These are phyloP conservation scores for Siniperca scherzeri DNA, from an alignment of 2,797 vertebrate genomes.

Conservation along the genomic window DNA sequence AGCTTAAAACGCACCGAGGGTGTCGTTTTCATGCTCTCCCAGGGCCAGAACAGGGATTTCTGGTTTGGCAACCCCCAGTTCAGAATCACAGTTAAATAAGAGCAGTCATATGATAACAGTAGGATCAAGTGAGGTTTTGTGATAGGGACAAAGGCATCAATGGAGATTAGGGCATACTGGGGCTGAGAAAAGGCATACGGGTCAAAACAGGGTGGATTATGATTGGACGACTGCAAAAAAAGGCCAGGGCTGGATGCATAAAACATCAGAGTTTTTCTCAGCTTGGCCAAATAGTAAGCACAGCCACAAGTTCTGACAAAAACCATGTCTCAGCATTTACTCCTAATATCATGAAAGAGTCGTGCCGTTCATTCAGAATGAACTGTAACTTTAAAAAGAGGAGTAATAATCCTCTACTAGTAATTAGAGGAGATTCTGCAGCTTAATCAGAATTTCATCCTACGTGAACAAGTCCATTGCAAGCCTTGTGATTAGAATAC, in stretches of 20 bases:
- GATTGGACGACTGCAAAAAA: slow-evolving; percentile 55
- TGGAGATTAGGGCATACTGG: slow-evolving; percentile 46
- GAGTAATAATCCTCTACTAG: neutral
- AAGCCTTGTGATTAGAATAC: slow-evolving; percentile 23
- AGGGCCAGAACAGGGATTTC: slow-evolving; percentile 66
- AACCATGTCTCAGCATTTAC: slow-evolving; percentile 7
- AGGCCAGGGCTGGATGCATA: slow-evolving; percentile 52
- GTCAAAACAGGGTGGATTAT: slow-evolving; percentile 25
- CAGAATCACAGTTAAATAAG: slow-evolving; percentile 69
- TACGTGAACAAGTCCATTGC: neutral
- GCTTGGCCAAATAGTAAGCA: slow-evolving; percentile 19
- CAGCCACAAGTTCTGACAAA: neutral
- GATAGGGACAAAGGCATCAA: slow-evolving; percentile 71
- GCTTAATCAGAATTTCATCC: slow-evolving; percentile 19
- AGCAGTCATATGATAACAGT: slow-evolving; percentile 65
- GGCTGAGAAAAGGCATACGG: slow-evolving; percentile 64
- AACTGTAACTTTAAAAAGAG: slow-evolving; percentile 5
- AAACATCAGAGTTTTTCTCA: slow-evolving; percentile 10
- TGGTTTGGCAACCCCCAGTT: slow-evolving; percentile 65
- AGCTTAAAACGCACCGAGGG: slow-evolving; percentile 65
- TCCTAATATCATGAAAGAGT: neutral
- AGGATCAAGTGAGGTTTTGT: slow-evolving; percentile 54
- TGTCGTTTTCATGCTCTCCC: slow-evolving; percentile 47
- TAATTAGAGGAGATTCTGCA: slow-evolving; percentile 1
- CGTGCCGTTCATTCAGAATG: neutral